Evolutionary conservation across 2,113 vertebrate species (phyloP), one percentile per base, ranked within the genome.

Genomic region (Ophiodon elongatus): DNA sequence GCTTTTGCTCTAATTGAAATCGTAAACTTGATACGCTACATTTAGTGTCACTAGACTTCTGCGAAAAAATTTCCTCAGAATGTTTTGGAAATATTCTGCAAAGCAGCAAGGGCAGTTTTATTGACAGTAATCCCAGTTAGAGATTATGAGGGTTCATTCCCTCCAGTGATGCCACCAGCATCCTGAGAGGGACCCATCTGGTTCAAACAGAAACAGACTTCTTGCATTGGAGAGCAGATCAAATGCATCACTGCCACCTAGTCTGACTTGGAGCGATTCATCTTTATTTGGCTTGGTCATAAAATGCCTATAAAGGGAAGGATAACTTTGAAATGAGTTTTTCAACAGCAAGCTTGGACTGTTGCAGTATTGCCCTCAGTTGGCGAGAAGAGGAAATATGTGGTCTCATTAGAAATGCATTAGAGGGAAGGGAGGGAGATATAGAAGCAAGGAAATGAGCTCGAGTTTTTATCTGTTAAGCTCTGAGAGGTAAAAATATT

Each of bases 391-490:
- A 82, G 79, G 71, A 83, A 87, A 84, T 88, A 67, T 84, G 79
- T 76, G 62, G 73, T 85, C 84, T 93, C 83, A 92, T 94, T 92
- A 89, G 88, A 90, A 94, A 92, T 92, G 90, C 86, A 92, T 94
- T 92, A 90, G 89, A 88, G 71, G 66, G 59, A 76, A 80, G 72
- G 31, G 70, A 85, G 80, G 66, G 80, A 54, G 37, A 66, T 66
- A 56, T 52, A 79, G 60, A 76, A 86, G 62, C 31, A 37, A 78
- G 50, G 59, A 83, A 88, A 87, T 54, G 84, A 89, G 82, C 80
- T 80, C 0, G 5, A 79, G 65, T 73, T 85, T 88, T 80, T 86
- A 87, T 92, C 82, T 80, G 67, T 80, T 85, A 68, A 87, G 84
- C 63, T 89, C 50, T 73, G 52, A 84, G 60, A 76, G 67, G 68